Conservation (phyloP, 2,797 vertebrate species). For the Hydrophis major region DNA sequence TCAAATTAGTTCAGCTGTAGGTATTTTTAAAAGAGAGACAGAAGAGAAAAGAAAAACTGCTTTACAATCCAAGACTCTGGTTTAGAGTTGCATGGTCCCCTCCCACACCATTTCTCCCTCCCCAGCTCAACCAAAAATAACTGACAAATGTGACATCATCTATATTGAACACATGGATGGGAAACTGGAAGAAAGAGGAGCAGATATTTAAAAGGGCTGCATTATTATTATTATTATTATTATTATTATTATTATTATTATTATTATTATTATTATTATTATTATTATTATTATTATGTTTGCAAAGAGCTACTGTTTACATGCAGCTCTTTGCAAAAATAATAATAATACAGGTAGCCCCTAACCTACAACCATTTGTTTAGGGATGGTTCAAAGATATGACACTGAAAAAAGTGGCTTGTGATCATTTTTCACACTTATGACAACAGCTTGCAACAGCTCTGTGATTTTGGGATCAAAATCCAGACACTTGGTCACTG, state of each 20-base stretch:
- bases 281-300: too few relatives aligned
- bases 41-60: constrained; percentile 59
- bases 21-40: constrained; percentile 44
- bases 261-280: not conserved
- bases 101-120: not conserved
- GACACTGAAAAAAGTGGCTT: not conserved
- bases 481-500: not conserved
- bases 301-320: too few relatives aligned
- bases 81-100: constrained; percentile 56
- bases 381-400: not conserved
- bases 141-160: constrained; percentile 30
- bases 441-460: not conserved
- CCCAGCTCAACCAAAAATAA: constrained; percentile 44
- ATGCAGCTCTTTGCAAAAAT: not conserved
- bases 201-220: constrained; percentile 9
- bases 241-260: too few relatives aligned
- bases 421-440: not conserved
- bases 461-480: not conserved
- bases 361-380: not conserved
- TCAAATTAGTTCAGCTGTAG: constrained; percentile 73
- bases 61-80: constrained; percentile 54
- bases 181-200: constrained; percentile 1
- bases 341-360: too few relatives aligned
- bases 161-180: not conserved
- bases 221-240: not conserved